A percentile compares a stretch with the other conserved stretches of the same genome.
Evolutionary conservation across 2,113 vertebrate species (phyloP).

Genomic region (Damaliscus lunatus): DNA sequence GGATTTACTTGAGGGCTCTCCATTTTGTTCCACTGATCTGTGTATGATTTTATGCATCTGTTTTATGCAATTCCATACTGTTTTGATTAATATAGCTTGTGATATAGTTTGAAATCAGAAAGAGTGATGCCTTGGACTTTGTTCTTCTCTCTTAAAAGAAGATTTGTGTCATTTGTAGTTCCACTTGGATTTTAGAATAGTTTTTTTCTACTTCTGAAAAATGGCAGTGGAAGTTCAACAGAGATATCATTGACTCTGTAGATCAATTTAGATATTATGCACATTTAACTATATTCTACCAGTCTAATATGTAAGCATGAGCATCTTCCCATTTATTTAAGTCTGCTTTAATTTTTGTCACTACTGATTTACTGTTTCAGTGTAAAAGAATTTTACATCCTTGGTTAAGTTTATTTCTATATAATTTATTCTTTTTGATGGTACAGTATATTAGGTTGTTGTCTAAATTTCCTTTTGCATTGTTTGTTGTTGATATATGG

Average conservation of each 20-base stretch:
- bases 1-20: background rate
- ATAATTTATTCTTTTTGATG: background rate
- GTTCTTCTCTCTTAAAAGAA: background rate
- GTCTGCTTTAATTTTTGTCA: background rate
- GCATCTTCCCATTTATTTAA: background rate
- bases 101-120: background rate
- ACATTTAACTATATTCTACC: background rate
- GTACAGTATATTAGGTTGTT: background rate
- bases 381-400: background rate
- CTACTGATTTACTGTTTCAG: background rate
- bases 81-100: background rate
- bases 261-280: background rate
- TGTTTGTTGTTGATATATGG: background rate
- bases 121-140: background rate
- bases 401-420: background rate
- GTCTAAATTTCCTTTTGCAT: background rate
- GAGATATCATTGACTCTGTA: background rate
- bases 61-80: background rate
- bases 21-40: background rate
- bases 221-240: background rate
- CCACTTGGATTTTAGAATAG: background rate
- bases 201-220: background rate
- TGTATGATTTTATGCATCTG: background rate
- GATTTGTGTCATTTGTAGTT: background rate
- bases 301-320: background rate